phyloP scores from a whole-genome alignment of 2,888 invertebrate genomes.

The Eupithecia vulgata region DNA sequence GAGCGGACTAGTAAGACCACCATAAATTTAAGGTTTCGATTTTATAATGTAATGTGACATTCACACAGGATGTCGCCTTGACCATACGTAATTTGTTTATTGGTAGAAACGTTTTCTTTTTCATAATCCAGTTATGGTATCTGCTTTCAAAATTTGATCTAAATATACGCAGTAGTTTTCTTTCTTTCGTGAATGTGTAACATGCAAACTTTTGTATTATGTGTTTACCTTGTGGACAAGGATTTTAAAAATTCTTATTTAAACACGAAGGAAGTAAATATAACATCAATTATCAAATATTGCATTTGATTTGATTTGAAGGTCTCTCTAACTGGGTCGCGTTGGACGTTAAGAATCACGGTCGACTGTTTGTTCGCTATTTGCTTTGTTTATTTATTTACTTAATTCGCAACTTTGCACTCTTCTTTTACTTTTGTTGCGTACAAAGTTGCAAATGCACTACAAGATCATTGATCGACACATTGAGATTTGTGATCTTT shows the following conservation, averaged over 20 bases:
- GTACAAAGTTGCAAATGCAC: neutral
- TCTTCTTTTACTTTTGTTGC: neutral
- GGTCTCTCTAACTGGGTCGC: conserved; percentile 36
- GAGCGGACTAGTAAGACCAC: no score
- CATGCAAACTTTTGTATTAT: no score
- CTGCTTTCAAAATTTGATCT: neutral
- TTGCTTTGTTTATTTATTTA: conserved; percentile 30
- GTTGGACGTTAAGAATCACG: conserved; percentile 36
- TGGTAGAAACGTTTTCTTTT: neutral
- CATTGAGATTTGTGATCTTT: neutral
- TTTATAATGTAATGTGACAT: no score
- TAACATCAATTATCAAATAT: neutral
- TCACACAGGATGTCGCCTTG: no score
- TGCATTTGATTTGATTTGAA: conserved; percentile 25
- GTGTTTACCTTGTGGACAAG: neutral
- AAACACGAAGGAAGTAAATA: neutral
- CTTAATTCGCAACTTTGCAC: neutral
- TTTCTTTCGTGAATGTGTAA: no score
- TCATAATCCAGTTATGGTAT: neutral
- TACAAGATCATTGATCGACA: neutral
- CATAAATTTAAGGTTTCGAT: no score
- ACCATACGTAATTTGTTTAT: neutral
- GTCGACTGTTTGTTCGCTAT: conserved; percentile 23
- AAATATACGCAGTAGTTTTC: no score
- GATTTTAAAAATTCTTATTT: neutral